A percentile compares a stretch with the other conserved stretches of the same genome.
Conservation (phyloP, 1,140 invertebrate species). For the Sminthurinus signatus region DNA sequence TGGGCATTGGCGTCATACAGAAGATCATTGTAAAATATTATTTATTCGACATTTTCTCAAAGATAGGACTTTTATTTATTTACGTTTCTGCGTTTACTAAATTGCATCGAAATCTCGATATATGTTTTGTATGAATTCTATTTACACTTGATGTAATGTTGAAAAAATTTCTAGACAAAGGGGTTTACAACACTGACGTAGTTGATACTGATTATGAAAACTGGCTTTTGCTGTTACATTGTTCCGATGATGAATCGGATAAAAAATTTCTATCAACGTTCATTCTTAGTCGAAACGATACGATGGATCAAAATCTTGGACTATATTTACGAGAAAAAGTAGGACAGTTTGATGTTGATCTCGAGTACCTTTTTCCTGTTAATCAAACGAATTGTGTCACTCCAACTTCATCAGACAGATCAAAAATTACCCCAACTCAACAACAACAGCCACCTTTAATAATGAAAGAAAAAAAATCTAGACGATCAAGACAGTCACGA, state of each 20-base stretch:
- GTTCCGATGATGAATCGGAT: conserved; percentile 69
- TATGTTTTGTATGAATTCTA: no score
- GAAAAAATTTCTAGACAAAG: conserved; percentile 59
- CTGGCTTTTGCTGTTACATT: conserved; percentile 74
- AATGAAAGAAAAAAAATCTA: background rate
- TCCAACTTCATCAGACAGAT: no score
- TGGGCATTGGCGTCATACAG: conserved; percentile 75
- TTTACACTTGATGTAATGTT: conserved; percentile 7
- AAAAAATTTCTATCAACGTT: conserved; percentile 75
- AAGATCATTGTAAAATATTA: conserved; percentile 62
- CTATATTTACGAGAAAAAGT: conserved; percentile 56
- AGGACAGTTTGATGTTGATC: conserved; percentile 65
- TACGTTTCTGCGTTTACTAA: no score
- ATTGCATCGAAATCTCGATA: no score
- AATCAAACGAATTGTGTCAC: conserved; percentile 55
- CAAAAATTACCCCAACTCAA: no score
- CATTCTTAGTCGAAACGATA: conserved; percentile 61
- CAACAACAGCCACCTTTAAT: background rate
- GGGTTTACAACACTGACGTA: conserved; percentile 80
- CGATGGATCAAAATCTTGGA: conserved; percentile 56
- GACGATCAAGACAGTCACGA: no score
- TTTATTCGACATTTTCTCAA: no score
- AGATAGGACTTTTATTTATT: no score
- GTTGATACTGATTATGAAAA: conserved; percentile 72
- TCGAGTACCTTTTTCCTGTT: conserved; percentile 74